Evolutionary conservation across 2,797 vertebrate genomes (phyloP).

Genomic region (Karalla daura): DNA sequence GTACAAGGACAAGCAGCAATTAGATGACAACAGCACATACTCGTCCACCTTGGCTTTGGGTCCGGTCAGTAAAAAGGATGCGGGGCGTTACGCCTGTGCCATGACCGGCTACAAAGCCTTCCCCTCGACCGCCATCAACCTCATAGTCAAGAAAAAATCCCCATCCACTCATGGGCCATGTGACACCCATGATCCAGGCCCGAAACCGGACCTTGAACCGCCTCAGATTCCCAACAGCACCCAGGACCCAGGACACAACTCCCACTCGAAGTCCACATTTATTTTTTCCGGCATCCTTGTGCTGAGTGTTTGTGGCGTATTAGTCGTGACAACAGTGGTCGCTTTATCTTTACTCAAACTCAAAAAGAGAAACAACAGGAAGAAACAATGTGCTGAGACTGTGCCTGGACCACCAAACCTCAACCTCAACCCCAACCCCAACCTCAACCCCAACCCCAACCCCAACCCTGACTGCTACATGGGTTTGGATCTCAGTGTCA

Average conservation of each 20-base stretch:
- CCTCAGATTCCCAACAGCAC: not conserved
- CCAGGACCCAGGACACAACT: too few relatives aligned
- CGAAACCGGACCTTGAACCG: not conserved
- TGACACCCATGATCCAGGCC: not conserved
- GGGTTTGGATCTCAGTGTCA: not conserved
- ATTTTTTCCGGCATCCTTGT: not conserved
- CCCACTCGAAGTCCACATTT: not conserved
- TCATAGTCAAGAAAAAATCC: conserved; percentile 2
- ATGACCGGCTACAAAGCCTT: conserved; percentile 2
- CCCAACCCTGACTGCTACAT: not conserved
- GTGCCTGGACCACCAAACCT: not conserved
- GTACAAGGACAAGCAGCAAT: conserved; percentile 26
- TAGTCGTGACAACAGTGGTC: not conserved
- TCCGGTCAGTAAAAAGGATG: conserved; percentile 8
- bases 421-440: not conserved
- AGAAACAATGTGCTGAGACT: not conserved
- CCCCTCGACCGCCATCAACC: conserved; percentile 11
- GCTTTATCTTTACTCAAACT: not conserved
- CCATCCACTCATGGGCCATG: not conserved
- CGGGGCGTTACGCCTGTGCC: conserved; percentile 5
- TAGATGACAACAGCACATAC: conserved; percentile 1
- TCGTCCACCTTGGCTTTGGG: not conserved
- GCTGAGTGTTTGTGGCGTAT: not conserved
- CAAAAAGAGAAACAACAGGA: not conserved
- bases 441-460: not conserved